A percentile compares a stretch with the other conserved stretches of the same genome.
Evolutionary conservation across 1,140 invertebrate species (phyloP).

Genomic region (Drosophila pectinifera): DNA sequence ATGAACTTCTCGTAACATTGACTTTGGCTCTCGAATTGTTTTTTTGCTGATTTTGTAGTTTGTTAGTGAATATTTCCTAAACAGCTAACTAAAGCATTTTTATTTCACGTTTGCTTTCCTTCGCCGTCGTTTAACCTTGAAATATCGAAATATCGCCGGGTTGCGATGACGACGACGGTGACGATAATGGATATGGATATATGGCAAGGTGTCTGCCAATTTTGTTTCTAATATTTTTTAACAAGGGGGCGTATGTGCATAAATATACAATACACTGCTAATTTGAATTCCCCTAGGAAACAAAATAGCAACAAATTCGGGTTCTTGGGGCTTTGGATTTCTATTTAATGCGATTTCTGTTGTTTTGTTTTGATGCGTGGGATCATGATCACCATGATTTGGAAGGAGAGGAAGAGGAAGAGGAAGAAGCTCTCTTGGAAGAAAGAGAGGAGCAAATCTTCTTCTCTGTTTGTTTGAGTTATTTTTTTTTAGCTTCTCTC

Average conservation of each 20-base stretch:
- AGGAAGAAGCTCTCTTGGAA: background rate
- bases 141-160: constrained; percentile 62
- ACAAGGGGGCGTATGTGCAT: constrained; percentile 49
- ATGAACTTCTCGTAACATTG: constrained; percentile 13
- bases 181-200: constrained; percentile 54
- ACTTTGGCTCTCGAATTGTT: constrained; percentile 18
- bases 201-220: constrained; percentile 62
- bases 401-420: background rate
- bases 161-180: constrained; percentile 40
- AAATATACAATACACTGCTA: constrained; percentile 23
- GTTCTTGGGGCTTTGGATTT: constrained; percentile 33
- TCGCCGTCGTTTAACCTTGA: constrained; percentile 59
- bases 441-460: constrained; percentile 8
- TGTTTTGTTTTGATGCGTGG: constrained; percentile 56
- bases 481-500: background rate
- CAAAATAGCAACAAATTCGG: constrained; percentile 11
- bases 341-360: constrained; percentile 36
- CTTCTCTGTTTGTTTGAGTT: constrained; percentile 29
- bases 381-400: constrained; percentile 8
- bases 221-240: constrained; percentile 30
- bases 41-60: constrained; percentile 8
- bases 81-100: constrained; percentile 71
- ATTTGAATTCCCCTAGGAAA: constrained; percentile 36
- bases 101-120: constrained; percentile 56
- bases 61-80: constrained; percentile 12